phyloP scores from a whole-genome alignment of 2,888 invertebrate species.

The Temnothorax unifasciatus region DNA sequence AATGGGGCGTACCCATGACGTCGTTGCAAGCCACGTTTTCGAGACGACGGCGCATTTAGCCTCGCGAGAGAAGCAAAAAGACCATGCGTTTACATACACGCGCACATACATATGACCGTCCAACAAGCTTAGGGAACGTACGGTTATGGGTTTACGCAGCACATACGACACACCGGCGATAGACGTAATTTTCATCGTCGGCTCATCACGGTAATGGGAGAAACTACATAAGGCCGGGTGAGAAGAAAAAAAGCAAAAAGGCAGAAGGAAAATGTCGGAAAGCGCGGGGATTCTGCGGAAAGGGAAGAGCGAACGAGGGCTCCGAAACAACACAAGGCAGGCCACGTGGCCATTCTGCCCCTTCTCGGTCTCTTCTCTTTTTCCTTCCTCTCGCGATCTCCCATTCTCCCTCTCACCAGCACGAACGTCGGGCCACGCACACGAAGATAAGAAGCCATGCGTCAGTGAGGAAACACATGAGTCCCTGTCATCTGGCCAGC shows the following conservation, averaged over 20 bases:
- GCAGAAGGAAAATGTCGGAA: conserved; percentile 39
- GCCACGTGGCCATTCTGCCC: conserved; percentile 58
- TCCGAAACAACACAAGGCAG: conserved; percentile 57
- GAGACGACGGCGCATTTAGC: conserved; percentile 52
- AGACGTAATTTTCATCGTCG: conserved; percentile 64
- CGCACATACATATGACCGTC: neutral
- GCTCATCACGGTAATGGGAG: conserved; percentile 70
- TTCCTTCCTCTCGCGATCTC: neutral
- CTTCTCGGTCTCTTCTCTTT: conserved; percentile 19
- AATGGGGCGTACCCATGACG: conserved; percentile 57
- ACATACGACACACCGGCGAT: conserved; percentile 43
- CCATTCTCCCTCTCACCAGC: neutral
- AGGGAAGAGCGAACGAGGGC: conserved; percentile 27
- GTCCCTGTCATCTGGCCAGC: conserved; percentile 78
- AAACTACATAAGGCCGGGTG: conserved; percentile 61
- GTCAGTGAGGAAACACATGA: conserved; percentile 72
- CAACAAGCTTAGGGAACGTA: conserved; percentile 23
- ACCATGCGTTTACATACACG: neutral
- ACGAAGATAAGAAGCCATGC: conserved; percentile 37
- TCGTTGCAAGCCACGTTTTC: conserved; percentile 48
- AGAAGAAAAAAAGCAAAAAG: conserved; percentile 33
- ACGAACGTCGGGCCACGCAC: neutral
- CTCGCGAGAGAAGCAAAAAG: conserved; percentile 39
- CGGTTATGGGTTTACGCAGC: conserved; percentile 47
- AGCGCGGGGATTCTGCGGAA: conserved; percentile 41